These are phyloP conservation scores for Carapus acus DNA, from an alignment of 2,797 vertebrate species.

Conservation along the genomic window DNA sequence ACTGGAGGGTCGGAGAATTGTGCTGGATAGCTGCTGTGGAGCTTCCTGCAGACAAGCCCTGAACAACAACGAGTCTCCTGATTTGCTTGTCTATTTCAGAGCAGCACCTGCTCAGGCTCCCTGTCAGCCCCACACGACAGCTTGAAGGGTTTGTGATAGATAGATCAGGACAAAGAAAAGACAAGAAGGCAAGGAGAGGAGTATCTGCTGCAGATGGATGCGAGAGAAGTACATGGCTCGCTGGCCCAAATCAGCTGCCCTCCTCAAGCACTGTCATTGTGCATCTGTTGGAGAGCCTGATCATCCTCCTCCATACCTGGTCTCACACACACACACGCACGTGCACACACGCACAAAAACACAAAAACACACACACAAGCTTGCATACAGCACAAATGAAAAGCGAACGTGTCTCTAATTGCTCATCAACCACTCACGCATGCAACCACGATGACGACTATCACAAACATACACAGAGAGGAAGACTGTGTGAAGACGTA, in stretches of 20 bases:
- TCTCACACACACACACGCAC: slow-evolving; percentile 5
- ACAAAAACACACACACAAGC: not conserved
- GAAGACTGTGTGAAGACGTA: too few relatives aligned
- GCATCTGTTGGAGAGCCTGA: slow-evolving; percentile 59
- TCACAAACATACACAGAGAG: too few relatives aligned
- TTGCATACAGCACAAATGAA: slow-evolving; percentile 18
- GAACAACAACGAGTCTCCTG: slow-evolving; percentile 60
- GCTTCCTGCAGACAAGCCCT: slow-evolving; percentile 55
- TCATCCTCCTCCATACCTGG: slow-evolving; percentile 22
- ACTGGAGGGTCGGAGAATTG: slow-evolving; percentile 42
- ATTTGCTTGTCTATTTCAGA: slow-evolving; percentile 59
- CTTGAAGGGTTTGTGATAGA: slow-evolving; percentile 66
- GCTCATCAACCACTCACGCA: too few relatives aligned
- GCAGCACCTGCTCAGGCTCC: slow-evolving; percentile 38
- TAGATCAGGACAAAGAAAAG: slow-evolving; percentile 50
- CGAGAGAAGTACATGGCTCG: slow-evolving; percentile 56
- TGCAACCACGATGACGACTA: too few relatives aligned
- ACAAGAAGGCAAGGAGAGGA: slow-evolving; percentile 38
- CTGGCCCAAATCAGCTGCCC: slow-evolving; percentile 64
- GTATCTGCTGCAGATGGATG: slow-evolving; percentile 50
- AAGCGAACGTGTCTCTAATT: not conserved
- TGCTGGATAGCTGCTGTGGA: slow-evolving; percentile 32
- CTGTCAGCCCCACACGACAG: slow-evolving; percentile 58
- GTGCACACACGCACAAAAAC: not conserved
- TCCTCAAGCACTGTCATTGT: slow-evolving; percentile 64